A percentile compares a stretch with the other conserved stretches of the same genome.
These are phyloP conservation scores for Myotis yumanensis DNA, from an alignment of 2,113 vertebrate species.

Conservation along the genomic window DNA sequence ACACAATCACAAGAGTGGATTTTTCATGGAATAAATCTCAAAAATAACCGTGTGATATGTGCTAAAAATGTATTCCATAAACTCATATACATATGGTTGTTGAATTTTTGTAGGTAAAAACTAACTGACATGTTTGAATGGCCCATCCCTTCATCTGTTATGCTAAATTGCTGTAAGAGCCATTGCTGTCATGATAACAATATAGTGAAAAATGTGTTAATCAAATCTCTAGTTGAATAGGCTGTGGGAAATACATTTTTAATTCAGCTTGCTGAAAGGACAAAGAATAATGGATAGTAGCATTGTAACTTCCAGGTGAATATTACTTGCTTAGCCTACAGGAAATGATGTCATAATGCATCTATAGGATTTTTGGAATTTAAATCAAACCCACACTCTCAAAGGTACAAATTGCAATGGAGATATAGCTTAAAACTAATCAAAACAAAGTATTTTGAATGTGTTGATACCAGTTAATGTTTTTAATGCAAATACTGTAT, in stretches of 20 bases:
- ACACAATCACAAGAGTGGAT: not conserved
- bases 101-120: not conserved
- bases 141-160: not conserved
- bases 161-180: slow-evolving; percentile 23
- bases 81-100: not conserved
- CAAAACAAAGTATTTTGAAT: not conserved
- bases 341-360: not conserved
- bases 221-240: slow-evolving; percentile 40
- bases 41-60: not conserved
- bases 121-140: not conserved
- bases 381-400: slow-evolving; percentile 39
- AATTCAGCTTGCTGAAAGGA: slow-evolving; percentile 53
- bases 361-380: slow-evolving; percentile 46
- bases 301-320: not conserved
- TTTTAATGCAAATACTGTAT: not conserved
- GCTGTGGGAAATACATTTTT: slow-evolving; percentile 51
- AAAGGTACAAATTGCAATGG: not conserved
- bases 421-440: not conserved
- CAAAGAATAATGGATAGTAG: slow-evolving; percentile 48
- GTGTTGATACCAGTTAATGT: not conserved
- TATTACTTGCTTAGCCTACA: slow-evolving; percentile 14
- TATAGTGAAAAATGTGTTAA: slow-evolving; percentile 63
- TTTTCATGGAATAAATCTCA: not conserved
- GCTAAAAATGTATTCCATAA: not conserved
- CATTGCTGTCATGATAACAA: slow-evolving; percentile 48